Evolutionary conservation across 2,888 invertebrate species (phyloP).

Genomic region (Cantharis lateralis): DNA sequence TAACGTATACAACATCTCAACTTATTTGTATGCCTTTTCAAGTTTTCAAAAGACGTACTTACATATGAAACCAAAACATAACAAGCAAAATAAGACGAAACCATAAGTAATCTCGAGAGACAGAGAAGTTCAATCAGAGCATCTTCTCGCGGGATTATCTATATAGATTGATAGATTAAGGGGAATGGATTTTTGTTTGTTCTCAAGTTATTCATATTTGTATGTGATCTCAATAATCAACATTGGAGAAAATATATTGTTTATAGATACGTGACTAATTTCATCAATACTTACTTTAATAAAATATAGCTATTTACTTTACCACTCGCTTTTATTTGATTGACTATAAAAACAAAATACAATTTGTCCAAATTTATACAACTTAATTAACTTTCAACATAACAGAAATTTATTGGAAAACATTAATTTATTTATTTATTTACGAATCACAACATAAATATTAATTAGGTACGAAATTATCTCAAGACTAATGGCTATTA

Average conservation of each 20-base stretch:
- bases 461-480: too few relatives aligned
- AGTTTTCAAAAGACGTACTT: neutral
- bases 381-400: neutral
- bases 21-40: neutral
- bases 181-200: constrained; percentile 36
- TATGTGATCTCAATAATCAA: constrained; percentile 9
- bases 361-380: neutral
- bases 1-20: neutral
- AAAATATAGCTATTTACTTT: neutral
- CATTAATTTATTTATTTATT: too few relatives aligned
- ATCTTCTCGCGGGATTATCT: constrained; percentile 37
- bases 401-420: neutral
- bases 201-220: constrained; percentile 22
- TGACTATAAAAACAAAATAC: neutral
- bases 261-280: neutral
- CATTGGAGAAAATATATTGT: neutral
- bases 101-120: constrained; percentile 23
- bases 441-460: too few relatives aligned
- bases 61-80: neutral
- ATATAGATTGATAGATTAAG: constrained; percentile 39
- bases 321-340: neutral
- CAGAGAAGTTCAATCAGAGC: constrained; percentile 35
- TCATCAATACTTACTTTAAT: neutral
- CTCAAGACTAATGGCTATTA: too few relatives aligned
- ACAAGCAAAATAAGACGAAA: constrained; percentile 24